Base-by-base conservation (phyloP, 2,797 vertebrate species). In the Sitta carolinensis region DNA sequence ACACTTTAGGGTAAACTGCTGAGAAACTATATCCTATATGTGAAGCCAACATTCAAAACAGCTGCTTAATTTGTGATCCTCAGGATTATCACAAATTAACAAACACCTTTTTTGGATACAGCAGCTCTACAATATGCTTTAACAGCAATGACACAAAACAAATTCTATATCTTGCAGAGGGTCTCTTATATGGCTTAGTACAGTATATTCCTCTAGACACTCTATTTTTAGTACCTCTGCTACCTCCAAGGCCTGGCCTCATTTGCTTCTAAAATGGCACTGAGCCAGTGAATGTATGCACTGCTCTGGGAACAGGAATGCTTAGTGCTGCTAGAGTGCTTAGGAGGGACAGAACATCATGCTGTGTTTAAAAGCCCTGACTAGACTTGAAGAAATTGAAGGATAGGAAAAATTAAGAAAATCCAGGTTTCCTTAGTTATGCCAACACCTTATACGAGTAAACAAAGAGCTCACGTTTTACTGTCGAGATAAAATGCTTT, bases 171-270 rank as follows among this genome's bases (percentile, higher is more conserved):
- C 72, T 64, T 9, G 4, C 42, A 58, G 18, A 86, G 47, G 47
- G 47, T 80, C 64, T 76, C 62, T 82, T 68, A 47, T n/a, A 79
- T 29, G 77, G 63, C 40, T 68, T 16, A 66, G 43, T 25, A 63
- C 25, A 40, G 3, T 26, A n/a, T 86, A 86, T 70, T 82, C 52
- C 42, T 91, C 59, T 23, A 27, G 13, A 57, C 16, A 40, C 16
- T 16, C 73, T 91, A 72, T 84, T 96, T 94, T 95, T 93, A 93
- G 88, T 36, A 45, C 6, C 29, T 74, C 66, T 47, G 42, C 50
- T 69, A 50, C 64, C 61, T 79, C 79, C 45, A 58, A 85, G 70
- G 70, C 25, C 83, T 57, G 76, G 70, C 48, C 19, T 48, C 81
- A 20, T 64, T 59, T 73, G n/a, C 48, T 70, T 74, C 73, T 63